Conservation (phyloP, 2,888 invertebrate species). For the Protodeltote pygarga region DNA sequence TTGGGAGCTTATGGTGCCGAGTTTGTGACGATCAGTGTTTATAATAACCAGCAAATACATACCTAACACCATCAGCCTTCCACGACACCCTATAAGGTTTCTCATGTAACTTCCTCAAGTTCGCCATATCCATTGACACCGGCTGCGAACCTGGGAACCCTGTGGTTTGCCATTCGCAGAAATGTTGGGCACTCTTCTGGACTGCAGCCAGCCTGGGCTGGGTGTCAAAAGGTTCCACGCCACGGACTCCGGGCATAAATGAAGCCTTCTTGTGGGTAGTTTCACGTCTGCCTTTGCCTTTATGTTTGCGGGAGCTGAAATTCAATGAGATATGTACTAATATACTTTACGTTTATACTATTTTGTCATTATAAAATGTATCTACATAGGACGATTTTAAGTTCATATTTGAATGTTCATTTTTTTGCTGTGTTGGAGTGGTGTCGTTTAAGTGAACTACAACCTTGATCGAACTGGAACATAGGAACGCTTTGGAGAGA, state of each 20-base stretch:
- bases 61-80: conserved; percentile 99
- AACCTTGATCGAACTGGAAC: too few species aligned
- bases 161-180: conserved; percentile 92
- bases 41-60: conserved; percentile 27
- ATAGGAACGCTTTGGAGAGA: too few species aligned
- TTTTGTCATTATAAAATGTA: too few species aligned
- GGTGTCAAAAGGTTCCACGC: conserved; percentile 90
- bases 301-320: conserved; percentile 54
- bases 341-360: not conserved
- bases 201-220: conserved; percentile 88
- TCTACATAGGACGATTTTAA: too few species aligned
- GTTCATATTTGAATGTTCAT: too few species aligned
- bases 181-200: conserved; percentile 90
- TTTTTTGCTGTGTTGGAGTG: too few species aligned
- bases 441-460: too few species aligned
- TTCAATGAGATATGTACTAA: not conserved
- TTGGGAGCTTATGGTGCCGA: too few species aligned
- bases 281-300: conserved; percentile 83
- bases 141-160: conserved; percentile 99
- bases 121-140: conserved; percentile 96
- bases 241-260: conserved; percentile 96
- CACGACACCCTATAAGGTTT: conserved; percentile 98
- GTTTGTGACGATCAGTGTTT: not conserved
- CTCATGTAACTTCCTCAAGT: conserved; percentile 91
- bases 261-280: conserved; percentile 87